Base-by-base conservation (phyloP, 2,888 invertebrate species). In the Meloe dianella region DNA sequence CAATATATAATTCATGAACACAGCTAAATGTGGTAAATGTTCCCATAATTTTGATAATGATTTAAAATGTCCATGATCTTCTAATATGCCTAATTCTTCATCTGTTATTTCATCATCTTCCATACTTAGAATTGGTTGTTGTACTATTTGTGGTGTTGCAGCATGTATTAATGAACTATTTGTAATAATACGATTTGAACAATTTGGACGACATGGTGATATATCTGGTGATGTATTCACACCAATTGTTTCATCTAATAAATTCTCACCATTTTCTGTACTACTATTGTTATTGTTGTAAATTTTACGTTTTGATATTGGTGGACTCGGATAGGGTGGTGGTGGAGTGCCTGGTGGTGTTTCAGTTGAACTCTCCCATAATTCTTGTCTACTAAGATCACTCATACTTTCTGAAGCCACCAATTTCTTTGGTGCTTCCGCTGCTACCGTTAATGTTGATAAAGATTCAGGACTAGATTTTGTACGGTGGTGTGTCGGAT, bases 51-150 rank as follows among this genome's bases (percentile, higher is more conserved):
- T 91, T 20, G 91, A 89, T 65, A 97, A 88, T 74, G 91, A 91
- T 79, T 93, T 93, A 82, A 98, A 98, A 67, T 97, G 92, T 0
- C 96, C 96, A 71, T 95, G 93, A 78, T 94, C 92, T 80, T 94
- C 93, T 32, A 91, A 85, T 75, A 90, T 90, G 64, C 89, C 90
- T 81, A 91, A 90, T 84, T 95, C 94, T 76, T 93, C 92, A 78
- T 95, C 93, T 0, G 95, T 94, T 70, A 93, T 91, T 77, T 96
- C 96, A 79, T 97, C 97, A 80, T 97, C 97, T 82, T 97, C 97
- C 94, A 97, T 96, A 17, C 95, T 95, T 78, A 97, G 95, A 67
- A 97, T 96, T 57, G 92, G 91, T 81, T 92, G 89, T 80, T 93
- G 94, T 2, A 87, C 85, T 75, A 77, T 78, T 65, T 79, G 82